phyloP scores from a whole-genome alignment of 2,888 invertebrate species.

The Megaustenia siamemsis region DNA sequence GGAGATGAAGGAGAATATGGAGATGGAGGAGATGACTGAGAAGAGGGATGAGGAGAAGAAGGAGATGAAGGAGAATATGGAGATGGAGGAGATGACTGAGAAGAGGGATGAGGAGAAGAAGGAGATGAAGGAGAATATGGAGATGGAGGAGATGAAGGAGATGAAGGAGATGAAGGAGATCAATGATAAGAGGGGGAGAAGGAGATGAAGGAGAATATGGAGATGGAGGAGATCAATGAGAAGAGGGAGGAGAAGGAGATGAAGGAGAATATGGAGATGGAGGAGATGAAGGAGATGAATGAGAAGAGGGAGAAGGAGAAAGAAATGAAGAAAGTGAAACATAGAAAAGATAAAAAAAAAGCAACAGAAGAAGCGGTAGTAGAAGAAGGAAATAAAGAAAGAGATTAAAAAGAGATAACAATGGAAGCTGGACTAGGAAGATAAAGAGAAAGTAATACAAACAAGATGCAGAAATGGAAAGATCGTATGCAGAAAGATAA shows the following conservation, averaged over 20 bases:
- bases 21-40: neutral
- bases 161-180: neutral
- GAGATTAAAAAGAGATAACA: neutral
- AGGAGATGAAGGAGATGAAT: neutral
- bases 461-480: neutral
- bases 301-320: neutral
- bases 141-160: neutral
- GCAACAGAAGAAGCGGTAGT: neutral
- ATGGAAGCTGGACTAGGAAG: neutral
- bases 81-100: neutral
- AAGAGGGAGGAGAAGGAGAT: neutral
- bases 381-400: neutral
- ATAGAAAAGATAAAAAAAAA: neutral
- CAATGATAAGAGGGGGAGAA: neutral
- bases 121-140: neutral
- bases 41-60: neutral
- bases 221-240: neutral
- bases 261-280: neutral
- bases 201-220: neutral
- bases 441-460: neutral
- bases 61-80: neutral
- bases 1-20: neutral
- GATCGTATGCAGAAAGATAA: neutral
- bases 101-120: neutral
- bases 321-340: neutral